Evolutionary conservation across 2,113 vertebrate genomes (phyloP), one percentile per base, ranked within the genome.

Genomic region (Sialia sialis): DNA sequence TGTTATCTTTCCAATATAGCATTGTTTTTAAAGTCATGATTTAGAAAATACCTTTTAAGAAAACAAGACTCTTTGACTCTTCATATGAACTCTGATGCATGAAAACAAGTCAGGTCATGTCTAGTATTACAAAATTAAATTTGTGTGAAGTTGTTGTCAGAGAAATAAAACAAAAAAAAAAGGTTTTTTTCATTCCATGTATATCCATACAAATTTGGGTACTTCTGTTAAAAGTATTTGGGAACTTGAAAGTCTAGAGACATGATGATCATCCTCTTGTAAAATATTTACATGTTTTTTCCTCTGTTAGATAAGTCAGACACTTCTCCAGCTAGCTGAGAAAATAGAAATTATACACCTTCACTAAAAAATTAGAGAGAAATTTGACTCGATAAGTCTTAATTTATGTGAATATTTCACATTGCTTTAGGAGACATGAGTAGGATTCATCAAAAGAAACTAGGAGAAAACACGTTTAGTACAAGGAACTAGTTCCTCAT

Each of bases 391-490:
- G 1, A 27, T 59, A 91, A 41, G 18, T 88, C 79, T 94, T 93
- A 93, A 92, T 92, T 88, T 86, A 80, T 70, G 20, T 69, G 70
- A 91, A 34, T 29, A 58, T 84, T 73, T 94, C 79, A 56, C 73
- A 87, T 73, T 94, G 72, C 82, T 90, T 76, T 92, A 74, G 90
- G 88, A 92, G 55, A 58, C 63, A 36, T 0, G 6, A 32, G 58
- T 69, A n/a, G 15, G 67, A 84, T 46, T 94, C 79, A 92, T 94
- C 88, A 95, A 90, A 96, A 70, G 85, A 74, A 90, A 83, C 32
- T 38, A 80, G 46, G 49, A 69, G 63, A 94, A 67, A 80, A 83
- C 46, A 67, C 48, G n/a, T 46, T 83, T 18, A 54, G 20, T 58
- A 74, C 32, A 59, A 67, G 82, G 51, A 91, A 23, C 44, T 62